Evolutionary conservation across 2,888 invertebrate species (phyloP).

Genomic region (Nebria brevicollis): DNA sequence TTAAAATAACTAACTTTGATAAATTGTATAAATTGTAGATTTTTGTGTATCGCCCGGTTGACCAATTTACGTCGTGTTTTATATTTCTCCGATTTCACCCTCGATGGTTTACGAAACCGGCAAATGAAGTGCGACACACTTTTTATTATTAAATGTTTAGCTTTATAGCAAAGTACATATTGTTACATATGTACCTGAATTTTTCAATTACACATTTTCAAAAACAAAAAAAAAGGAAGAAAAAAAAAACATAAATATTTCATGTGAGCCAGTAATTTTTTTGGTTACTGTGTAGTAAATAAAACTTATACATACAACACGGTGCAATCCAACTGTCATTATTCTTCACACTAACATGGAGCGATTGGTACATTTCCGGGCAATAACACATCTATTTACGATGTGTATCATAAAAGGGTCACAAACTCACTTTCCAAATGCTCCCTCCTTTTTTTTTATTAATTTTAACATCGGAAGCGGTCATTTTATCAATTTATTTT

Average conservation of each 20-base stretch:
- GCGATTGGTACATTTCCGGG: not conserved
- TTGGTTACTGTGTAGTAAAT: conserved; percentile 31
- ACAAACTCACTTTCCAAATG: not conserved
- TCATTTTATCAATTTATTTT: not conserved
- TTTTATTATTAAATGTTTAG: conserved; percentile 47
- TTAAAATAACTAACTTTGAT: no score
- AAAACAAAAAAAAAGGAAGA: conserved; percentile 1
- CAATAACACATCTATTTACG: not conserved
- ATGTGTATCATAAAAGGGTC: not conserved
- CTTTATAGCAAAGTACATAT: conserved; percentile 58
- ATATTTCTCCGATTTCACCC: not conserved
- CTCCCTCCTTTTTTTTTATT: not conserved
- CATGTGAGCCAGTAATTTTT: conserved; percentile 45
- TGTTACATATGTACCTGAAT: conserved; percentile 59
- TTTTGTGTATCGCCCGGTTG: not conserved
- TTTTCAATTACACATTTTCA: conserved; percentile 47
- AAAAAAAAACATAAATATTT: conserved; percentile 17
- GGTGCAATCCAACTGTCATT: conserved; percentile 41
- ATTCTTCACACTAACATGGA: not conserved
- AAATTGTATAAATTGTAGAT: not conserved
- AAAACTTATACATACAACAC: conserved; percentile 29
- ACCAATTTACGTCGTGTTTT: not conserved
- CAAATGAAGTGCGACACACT: conserved; percentile 29
- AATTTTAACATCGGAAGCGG: not conserved
- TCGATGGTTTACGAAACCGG: not conserved